A percentile compares a stretch with the other conserved stretches of the same genome.
Evolutionary conservation across 2,797 vertebrate genomes (phyloP).

Genomic region (Chelidonichthys spinosus): DNA sequence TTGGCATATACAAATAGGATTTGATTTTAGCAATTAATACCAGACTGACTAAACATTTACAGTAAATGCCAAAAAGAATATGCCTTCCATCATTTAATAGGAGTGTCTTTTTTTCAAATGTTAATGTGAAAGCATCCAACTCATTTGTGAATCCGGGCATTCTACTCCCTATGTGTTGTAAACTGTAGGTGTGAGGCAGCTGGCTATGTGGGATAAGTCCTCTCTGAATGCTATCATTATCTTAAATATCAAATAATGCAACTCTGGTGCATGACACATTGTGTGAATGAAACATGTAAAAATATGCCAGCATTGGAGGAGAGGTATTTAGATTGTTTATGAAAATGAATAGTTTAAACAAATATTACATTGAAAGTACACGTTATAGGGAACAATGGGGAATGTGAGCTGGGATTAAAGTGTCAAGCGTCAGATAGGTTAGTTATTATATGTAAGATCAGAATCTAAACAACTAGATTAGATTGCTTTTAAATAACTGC

Average conservation of each 20-base stretch:
- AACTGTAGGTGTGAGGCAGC: conserved; percentile 67
- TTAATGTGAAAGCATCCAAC: conserved; percentile 13
- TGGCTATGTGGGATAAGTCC: conserved; percentile 45
- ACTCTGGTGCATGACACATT: conserved; percentile 18
- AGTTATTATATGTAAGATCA: not conserved
- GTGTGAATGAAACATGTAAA: not conserved
- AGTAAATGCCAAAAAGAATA: conserved; percentile 23
- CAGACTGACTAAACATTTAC: conserved; percentile 2
- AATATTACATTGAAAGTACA: not conserved
- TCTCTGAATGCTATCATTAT: conserved; percentile 64
- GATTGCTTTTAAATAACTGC: not conserved
- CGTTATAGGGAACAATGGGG: not conserved
- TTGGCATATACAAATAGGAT: not conserved
- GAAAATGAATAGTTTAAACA: not conserved
- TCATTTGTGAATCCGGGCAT: conserved; percentile 17
- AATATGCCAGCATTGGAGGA: not conserved
- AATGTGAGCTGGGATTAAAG: not conserved
- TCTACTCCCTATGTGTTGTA: conserved; percentile 45
- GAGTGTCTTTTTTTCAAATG: conserved; percentile 3
- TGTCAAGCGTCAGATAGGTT: not conserved
- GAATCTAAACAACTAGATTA: not conserved
- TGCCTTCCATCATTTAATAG: conserved; percentile 16
- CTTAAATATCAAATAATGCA: conserved; percentile 61
- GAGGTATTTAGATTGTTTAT: conserved; percentile 15
- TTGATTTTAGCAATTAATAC: conserved; percentile 11